Conservation (phyloP, 2,113 vertebrate genomes). For the Phaethornis superciliosus region DNA sequence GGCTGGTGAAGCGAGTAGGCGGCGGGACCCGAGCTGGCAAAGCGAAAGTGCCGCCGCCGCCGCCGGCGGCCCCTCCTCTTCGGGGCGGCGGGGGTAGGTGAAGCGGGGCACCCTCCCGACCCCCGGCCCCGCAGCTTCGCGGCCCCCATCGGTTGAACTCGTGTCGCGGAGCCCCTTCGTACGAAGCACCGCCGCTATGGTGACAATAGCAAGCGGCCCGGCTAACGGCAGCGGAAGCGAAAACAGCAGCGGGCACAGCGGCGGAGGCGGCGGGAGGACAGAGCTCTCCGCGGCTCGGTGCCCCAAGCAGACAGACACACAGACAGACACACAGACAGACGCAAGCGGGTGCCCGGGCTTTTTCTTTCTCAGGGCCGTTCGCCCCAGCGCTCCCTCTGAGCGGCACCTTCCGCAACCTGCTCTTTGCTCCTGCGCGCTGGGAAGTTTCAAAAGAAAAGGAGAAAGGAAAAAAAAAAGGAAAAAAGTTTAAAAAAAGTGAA, state of each 20-base stretch:
- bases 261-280: not conserved
- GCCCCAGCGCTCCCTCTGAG: not conserved
- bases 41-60: not conserved
- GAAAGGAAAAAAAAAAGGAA: too few relatives aligned
- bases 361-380: not conserved
- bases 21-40: not conserved
- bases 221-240: not conserved
- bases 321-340: not conserved
- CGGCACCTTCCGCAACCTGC: not conserved
- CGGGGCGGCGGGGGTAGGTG: not conserved
- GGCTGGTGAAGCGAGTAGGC: not conserved
- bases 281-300: not conserved
- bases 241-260: not conserved
- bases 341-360: not conserved
- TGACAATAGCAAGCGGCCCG: not conserved
- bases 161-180: not conserved
- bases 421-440: not conserved
- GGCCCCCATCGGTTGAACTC: not conserved
- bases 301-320: not conserved
- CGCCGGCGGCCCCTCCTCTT: not conserved
- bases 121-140: not conserved
- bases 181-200: not conserved
- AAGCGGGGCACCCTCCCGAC: too few relatives aligned
- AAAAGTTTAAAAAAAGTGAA: too few relatives aligned
- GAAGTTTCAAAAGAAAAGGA: not conserved